These are phyloP conservation scores for Pelvicachromis taeniatus DNA, from an alignment of 2,113 vertebrate genomes.

Conservation along the genomic window DNA sequence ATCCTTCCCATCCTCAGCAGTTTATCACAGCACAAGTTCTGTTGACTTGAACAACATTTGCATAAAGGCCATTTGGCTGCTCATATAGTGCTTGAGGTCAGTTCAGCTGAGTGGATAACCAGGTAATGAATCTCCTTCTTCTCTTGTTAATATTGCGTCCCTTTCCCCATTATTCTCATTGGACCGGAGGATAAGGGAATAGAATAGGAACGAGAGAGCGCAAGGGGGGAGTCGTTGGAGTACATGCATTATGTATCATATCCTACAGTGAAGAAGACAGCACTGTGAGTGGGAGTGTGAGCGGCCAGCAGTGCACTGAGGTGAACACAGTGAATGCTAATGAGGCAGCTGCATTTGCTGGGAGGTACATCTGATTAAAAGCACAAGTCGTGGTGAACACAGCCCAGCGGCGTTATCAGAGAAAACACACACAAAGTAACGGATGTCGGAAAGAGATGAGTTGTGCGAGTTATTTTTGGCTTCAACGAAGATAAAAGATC, in stretches of 20 bases:
- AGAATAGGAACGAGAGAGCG: neutral
- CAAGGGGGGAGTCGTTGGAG: neutral
- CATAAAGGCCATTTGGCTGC: neutral
- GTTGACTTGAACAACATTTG: neutral
- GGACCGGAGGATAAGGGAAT: neutral
- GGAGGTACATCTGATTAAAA: slow-evolving; percentile 57
- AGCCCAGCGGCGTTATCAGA: slow-evolving; percentile 36
- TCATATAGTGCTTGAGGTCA: neutral
- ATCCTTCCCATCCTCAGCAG: neutral
- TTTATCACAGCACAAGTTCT: neutral
- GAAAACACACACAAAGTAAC: slow-evolving; percentile 25
- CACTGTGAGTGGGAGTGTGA: slow-evolving; percentile 26
- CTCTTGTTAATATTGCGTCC: neutral
- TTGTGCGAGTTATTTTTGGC: slow-evolving; percentile 26
- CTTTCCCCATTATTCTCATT: slow-evolving; percentile 6
- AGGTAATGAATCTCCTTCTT: neutral
- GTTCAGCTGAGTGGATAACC: neutral
- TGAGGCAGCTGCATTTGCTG: slow-evolving; percentile 27
- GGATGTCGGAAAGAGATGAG: neutral
- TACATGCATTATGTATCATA: no score
- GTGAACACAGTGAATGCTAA: slow-evolving; percentile 42
- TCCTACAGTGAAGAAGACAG: neutral
- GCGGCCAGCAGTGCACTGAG: slow-evolving; percentile 12
- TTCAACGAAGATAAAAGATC: slow-evolving; percentile 41
- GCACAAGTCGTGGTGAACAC: slow-evolving; percentile 27